phyloP scores from a whole-genome alignment of 2,113 vertebrate species.

The Phodopus roborovskii region DNA sequence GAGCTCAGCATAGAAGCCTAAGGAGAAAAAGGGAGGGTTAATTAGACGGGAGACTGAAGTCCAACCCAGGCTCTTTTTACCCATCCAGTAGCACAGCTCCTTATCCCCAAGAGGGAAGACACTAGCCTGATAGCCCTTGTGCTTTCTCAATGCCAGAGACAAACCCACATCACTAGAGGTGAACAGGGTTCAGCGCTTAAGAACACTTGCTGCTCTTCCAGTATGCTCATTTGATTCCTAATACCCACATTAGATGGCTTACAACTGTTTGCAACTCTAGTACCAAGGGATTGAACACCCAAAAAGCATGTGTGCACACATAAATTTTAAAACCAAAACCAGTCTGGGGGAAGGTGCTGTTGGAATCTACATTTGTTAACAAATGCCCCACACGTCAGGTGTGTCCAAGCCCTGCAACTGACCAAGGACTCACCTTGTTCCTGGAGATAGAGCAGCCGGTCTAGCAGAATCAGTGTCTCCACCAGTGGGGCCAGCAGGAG shows the following conservation, averaged over 20 bases:
- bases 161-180: too few species aligned
- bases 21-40: not conserved
- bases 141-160: not conserved
- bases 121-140: not conserved
- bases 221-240: not conserved
- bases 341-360: not conserved
- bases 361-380: not conserved
- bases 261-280: not conserved
- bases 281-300: not conserved
- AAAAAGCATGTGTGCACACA: not conserved
- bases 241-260: too few species aligned
- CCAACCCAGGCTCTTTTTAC: not conserved
- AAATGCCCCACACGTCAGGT: not conserved
- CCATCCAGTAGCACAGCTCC: not conserved
- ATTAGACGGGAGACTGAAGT: not conserved
- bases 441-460: constrained; percentile 93
- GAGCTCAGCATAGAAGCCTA: constrained; percentile 92
- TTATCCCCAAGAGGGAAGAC: not conserved
- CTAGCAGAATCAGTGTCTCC: constrained; percentile 95
- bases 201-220: not conserved
- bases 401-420: not conserved
- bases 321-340: not conserved
- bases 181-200: too few species aligned
- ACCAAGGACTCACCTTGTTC: constrained; percentile 88
- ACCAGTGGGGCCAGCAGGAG: constrained; percentile 92